These are phyloP conservation scores for Phataginus tricuspis DNA, from an alignment of 2,797 vertebrate genomes.

Conservation along the genomic window DNA sequence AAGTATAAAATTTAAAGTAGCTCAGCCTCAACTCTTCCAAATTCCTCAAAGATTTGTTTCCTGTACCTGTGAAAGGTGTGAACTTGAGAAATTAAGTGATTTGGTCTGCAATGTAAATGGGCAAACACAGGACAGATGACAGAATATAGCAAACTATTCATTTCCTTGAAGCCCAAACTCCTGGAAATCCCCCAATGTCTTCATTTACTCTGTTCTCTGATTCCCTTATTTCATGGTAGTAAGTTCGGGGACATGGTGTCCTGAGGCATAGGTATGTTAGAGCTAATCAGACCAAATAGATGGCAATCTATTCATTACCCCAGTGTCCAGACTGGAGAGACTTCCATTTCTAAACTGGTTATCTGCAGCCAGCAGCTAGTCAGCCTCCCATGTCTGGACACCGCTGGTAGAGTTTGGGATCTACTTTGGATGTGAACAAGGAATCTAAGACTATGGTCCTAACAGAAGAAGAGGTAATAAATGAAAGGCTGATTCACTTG, in stretches of 20 bases:
- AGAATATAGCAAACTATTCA: background rate
- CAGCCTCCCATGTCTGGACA: background rate
- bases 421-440: background rate
- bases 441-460: background rate
- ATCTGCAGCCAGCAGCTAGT: background rate
- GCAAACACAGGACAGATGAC: background rate
- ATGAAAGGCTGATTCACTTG: background rate
- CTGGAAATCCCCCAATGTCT: background rate
- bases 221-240: background rate
- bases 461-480: conserved; percentile 11
- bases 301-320: background rate
- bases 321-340: background rate
- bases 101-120: conserved; percentile 11
- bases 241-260: background rate
- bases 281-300: background rate
- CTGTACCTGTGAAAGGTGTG: background rate
- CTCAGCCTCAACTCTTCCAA: background rate
- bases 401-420: background rate
- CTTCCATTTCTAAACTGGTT: background rate
- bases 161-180: background rate
- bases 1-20: background rate
- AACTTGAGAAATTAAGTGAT: background rate
- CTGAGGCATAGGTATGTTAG: background rate
- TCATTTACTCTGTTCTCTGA: background rate
- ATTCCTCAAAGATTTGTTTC: background rate